Evolutionary conservation across 2,888 invertebrate species (phyloP).

Genomic region (Leptinotarsa tumamoca): DNA sequence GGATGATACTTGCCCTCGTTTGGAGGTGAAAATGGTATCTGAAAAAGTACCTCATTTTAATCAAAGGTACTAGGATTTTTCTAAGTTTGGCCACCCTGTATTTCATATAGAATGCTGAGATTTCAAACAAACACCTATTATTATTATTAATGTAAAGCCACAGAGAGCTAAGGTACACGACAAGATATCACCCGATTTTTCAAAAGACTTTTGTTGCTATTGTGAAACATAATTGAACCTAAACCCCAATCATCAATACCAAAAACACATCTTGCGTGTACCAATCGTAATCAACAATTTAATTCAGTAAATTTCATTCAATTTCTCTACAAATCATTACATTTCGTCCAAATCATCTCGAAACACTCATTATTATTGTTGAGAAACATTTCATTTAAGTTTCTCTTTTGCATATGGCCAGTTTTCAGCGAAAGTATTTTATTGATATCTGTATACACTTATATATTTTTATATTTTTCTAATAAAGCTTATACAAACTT

Average conservation of each 20-base stretch:
- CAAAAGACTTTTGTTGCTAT: background rate
- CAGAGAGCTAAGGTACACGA: conserved; percentile 13
- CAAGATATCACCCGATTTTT: background rate
- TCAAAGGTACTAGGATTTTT: too few relatives aligned
- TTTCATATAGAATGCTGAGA: background rate
- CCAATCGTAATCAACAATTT: background rate
- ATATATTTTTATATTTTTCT: conserved; percentile 37
- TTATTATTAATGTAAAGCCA: background rate
- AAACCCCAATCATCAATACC: background rate
- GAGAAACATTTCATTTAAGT: background rate
- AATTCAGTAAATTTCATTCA: background rate
- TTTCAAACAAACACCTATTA: background rate
- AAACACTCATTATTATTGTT: background rate
- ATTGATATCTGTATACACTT: conserved; percentile 29
- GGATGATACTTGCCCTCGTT: too few relatives aligned
- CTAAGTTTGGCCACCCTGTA: too few relatives aligned
- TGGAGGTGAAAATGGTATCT: too few relatives aligned
- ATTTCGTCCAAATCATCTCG: background rate
- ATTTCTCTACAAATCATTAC: background rate
- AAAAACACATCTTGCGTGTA: conserved; percentile 5
- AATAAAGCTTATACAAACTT: conserved; percentile 45
- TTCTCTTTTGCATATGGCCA: background rate
- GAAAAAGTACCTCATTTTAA: too few relatives aligned
- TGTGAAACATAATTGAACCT: background rate
- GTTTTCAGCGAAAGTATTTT: conserved; percentile 35